Evolutionary conservation across 2,888 invertebrate genomes (phyloP).

Genomic region (Abrostola triplasia): DNA sequence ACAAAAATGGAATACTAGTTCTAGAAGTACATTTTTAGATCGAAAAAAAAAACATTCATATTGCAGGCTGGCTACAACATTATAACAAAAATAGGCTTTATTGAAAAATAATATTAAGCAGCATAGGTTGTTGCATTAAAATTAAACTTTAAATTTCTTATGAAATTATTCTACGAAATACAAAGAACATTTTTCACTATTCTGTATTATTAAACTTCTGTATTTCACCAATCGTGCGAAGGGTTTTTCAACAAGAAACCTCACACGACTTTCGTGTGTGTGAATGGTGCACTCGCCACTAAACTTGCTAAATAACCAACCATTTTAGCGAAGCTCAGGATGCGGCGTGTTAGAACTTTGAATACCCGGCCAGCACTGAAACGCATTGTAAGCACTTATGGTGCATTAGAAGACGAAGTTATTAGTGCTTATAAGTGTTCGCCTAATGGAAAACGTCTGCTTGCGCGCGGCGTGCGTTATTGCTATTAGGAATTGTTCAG

Average conservation of each 20-base stretch:
- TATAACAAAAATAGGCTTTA: too few relatives aligned
- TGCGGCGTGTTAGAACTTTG: slow-evolving; percentile 55
- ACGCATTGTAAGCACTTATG: slow-evolving; percentile 58
- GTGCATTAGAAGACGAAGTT: slow-evolving; percentile 66
- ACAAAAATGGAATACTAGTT: not conserved
- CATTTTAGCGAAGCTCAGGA: slow-evolving; percentile 45
- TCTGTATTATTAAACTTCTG: slow-evolving; percentile 40
- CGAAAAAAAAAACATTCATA: too few relatives aligned
- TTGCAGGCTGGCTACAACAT: too few relatives aligned
- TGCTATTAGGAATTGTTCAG: slow-evolving; percentile 63
- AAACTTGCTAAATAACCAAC: slow-evolving; percentile 52
- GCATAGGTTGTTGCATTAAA: too few relatives aligned
- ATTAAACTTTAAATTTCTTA: too few relatives aligned
- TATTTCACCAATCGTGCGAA: not conserved
- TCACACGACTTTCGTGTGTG: slow-evolving; percentile 10
- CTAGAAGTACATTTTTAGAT: not conserved
- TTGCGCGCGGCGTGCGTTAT: slow-evolving; percentile 55
- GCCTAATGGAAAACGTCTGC: slow-evolving; percentile 69
- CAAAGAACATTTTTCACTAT: not conserved
- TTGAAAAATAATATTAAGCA: too few relatives aligned
- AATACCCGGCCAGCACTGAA: slow-evolving; percentile 45
- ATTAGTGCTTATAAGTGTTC: slow-evolving; percentile 53
- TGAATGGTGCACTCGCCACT: slow-evolving; percentile 36
- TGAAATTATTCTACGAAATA: too few relatives aligned
- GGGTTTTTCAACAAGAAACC: slow-evolving; percentile 31